A percentile compares a stretch with the other conserved stretches of the same genome.
These are phyloP conservation scores for Limanda limanda DNA, from an alignment of 2,113 vertebrate species.

Conservation along the genomic window DNA sequence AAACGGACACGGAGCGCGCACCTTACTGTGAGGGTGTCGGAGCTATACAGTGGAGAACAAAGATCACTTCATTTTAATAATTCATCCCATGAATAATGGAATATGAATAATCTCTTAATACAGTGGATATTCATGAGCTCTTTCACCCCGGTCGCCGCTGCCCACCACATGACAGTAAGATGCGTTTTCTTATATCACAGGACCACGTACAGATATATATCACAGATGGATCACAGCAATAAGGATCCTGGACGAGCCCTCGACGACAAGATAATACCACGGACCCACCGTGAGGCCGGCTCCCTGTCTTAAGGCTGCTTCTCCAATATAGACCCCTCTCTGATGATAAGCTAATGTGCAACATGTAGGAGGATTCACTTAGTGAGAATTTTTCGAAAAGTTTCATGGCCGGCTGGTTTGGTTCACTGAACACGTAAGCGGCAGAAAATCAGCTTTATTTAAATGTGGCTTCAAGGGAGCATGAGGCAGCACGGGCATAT, in stretches of 20 bases:
- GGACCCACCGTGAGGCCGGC: constrained; percentile 10
- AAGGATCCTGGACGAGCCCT: background rate
- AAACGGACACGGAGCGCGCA: constrained; percentile 28
- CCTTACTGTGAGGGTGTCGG: constrained; percentile 27
- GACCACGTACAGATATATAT: constrained; percentile 25
- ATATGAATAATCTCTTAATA: constrained; percentile 69
- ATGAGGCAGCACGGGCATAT: constrained; percentile 32
- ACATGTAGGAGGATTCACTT: constrained; percentile 43
- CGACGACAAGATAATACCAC: constrained; percentile 23
- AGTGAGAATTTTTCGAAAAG: constrained; percentile 61
- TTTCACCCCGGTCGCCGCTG: constrained; percentile 18
- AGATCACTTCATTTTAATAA: constrained; percentile 72
- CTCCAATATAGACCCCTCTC: constrained; percentile 28
- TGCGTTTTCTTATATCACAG: constrained; percentile 43
- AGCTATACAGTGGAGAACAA: constrained; percentile 39
- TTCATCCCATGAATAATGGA: constrained; percentile 78
- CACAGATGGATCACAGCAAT: constrained; percentile 18
- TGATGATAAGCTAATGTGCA: constrained; percentile 56
- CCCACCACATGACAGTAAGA: constrained; percentile 15
- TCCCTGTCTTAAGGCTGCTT: constrained; percentile 34
- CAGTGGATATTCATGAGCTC: constrained; percentile 60
- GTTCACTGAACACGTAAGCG: constrained; percentile 57
- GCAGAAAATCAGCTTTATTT: constrained; percentile 49
- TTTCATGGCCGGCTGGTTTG: constrained; percentile 48
- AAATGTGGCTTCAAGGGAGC: constrained; percentile 49